Evolutionary conservation across 2,888 invertebrate species (phyloP).

Genomic region (Leptopilina syphax): DNA sequence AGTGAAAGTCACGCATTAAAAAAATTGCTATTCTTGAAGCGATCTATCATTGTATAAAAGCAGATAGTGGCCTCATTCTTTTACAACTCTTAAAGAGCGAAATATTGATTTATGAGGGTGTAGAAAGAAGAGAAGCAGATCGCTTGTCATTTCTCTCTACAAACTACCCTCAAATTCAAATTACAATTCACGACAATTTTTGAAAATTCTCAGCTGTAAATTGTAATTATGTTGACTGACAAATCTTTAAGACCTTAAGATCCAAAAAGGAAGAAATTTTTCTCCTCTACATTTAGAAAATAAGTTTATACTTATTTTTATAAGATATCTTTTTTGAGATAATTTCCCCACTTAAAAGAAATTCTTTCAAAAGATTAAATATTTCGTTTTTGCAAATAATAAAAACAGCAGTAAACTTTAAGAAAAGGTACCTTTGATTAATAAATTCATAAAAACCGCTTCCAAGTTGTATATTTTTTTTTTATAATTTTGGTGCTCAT

Average conservation of each 20-base stretch:
- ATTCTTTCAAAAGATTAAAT: too few species aligned
- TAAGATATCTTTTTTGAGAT: too few species aligned
- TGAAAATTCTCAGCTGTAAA: neutral
- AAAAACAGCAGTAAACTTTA: too few species aligned
- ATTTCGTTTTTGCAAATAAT: too few species aligned
- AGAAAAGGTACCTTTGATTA: too few species aligned
- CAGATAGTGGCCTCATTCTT: constrained; percentile 46
- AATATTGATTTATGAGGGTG: constrained; percentile 50
- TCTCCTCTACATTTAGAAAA: too few species aligned
- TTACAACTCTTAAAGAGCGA: constrained; percentile 43
- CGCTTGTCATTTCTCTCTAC: neutral
- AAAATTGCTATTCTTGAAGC: constrained; percentile 46
- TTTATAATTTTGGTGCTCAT: too few species aligned
- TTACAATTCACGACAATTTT: neutral
- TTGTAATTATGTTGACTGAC: neutral
- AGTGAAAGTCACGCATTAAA: constrained; percentile 39
- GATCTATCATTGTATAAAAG: constrained; percentile 51
- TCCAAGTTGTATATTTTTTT: too few species aligned
- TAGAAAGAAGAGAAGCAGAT: constrained; percentile 21
- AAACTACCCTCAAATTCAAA: neutral
- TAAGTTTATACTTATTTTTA: too few species aligned
- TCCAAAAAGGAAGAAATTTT: neutral
- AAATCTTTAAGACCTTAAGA: neutral
- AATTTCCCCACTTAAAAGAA: too few species aligned
- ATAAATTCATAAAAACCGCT: too few species aligned